phyloP scores from a whole-genome alignment of 2,888 invertebrate genomes.

The Ephialtes manifestator region DNA sequence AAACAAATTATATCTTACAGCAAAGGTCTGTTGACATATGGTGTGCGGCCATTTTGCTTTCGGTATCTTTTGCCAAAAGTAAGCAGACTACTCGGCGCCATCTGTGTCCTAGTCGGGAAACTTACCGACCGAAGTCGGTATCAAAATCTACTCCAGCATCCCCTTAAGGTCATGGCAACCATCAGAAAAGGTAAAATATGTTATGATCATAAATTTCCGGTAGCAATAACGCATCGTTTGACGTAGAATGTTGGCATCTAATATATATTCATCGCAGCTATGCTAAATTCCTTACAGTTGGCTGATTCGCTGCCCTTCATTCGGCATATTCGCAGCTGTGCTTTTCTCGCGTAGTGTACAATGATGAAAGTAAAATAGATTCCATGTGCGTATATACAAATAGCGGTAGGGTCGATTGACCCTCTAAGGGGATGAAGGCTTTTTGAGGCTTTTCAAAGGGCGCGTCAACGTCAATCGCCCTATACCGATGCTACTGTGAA shows the following conservation, averaged over 20 bases:
- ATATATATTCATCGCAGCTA: conserved; percentile 5
- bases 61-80: too few relatives aligned
- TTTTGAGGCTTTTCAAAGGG: conserved; percentile 70
- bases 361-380: conserved; percentile 24
- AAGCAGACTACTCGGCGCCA: too few relatives aligned
- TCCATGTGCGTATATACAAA: conserved; percentile 17
- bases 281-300: conserved; percentile 5
- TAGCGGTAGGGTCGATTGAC: conserved; percentile 17
- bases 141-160: too few relatives aligned
- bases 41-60: too few relatives aligned
- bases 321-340: not conserved
- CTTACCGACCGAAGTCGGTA: too few relatives aligned
- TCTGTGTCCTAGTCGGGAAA: too few relatives aligned
- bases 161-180: too few relatives aligned
- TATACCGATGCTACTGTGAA: conserved; percentile 1
- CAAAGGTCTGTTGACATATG: too few relatives aligned
- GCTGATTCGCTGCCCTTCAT: not conserved
- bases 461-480: conserved; percentile 28
- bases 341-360: not conserved
- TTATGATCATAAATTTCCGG: not conserved
- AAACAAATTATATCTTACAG: too few relatives aligned
- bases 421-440: conserved; percentile 53
- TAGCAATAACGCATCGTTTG: conserved; percentile 16
- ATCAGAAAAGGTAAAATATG: not conserved
- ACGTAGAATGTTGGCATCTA: not conserved